Percentiles rank a stretch among this genome's conserved stretches.
Conservation (phyloP, 2,113 vertebrate species). For the Prionailurus bengalensis region DNA sequence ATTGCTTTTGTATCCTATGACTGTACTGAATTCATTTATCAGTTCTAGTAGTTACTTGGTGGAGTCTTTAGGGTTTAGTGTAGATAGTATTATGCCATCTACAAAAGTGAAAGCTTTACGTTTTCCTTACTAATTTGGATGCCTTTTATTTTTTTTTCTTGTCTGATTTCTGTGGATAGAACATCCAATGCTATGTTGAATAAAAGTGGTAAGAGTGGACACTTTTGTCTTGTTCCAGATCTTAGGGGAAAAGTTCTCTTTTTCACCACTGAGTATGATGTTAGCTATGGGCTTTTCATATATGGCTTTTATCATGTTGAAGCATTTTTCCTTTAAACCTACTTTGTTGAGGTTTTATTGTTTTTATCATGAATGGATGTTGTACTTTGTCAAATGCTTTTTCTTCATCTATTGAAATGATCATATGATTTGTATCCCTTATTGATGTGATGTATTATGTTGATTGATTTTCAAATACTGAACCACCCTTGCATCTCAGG, state of each 20-base stretch:
- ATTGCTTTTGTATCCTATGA: not conserved
- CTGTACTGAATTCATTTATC: not conserved
- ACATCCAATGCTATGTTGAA: not conserved
- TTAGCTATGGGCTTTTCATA: not conserved
- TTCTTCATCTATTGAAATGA: not conserved
- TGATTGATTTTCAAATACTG: not conserved
- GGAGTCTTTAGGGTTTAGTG: not conserved
- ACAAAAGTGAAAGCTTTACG: not conserved
- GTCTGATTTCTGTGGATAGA: not conserved
- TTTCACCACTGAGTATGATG: not conserved
- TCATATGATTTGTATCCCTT: not conserved
- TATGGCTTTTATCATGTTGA: not conserved
- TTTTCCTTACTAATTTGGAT: not conserved
- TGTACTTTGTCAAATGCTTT: not conserved
- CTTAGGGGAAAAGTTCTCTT: not conserved
- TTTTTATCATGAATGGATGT: not conserved
- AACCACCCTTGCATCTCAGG: not conserved
- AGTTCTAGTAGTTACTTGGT: not conserved
- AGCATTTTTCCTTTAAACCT: not conserved
- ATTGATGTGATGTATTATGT: not conserved
- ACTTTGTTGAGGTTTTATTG: not conserved
- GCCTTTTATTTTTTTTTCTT: not conserved
- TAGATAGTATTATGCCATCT: not conserved
- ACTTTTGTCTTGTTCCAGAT: not conserved
- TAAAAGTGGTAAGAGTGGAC: not conserved